These are phyloP conservation scores for Chelonus formosanus DNA, from an alignment of 2,888 invertebrate species.

Conservation along the genomic window DNA sequence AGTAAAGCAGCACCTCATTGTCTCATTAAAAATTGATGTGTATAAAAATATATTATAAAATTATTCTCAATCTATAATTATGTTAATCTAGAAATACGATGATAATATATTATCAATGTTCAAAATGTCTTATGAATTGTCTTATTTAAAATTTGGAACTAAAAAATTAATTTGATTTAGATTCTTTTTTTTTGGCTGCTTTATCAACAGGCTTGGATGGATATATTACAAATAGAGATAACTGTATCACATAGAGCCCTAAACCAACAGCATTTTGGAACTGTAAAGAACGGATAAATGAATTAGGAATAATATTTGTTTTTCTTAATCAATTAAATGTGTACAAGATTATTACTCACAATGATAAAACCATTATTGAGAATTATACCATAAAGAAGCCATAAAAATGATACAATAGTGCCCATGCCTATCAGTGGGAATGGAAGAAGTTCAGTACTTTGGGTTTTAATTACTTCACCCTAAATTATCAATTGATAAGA, in stretches of 20 bases:
- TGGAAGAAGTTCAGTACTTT: conserved; percentile 87
- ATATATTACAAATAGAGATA: conserved; percentile 76
- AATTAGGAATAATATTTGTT: conserved; percentile 18
- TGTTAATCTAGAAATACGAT: too few species aligned
- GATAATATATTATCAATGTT: too few species aligned
- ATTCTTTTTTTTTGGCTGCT: background rate
- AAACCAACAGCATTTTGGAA: conserved; percentile 77
- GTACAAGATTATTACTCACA: conserved; percentile 68
- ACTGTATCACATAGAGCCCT: conserved; percentile 70
- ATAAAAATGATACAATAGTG: conserved; percentile 78
- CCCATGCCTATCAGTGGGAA: conserved; percentile 88
- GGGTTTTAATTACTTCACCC: conserved; percentile 80
- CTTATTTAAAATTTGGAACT: background rate
- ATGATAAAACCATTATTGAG: conserved; percentile 79
- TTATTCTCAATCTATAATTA: too few species aligned
- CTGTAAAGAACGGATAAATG: conserved; percentile 65
- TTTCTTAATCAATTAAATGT: conserved; percentile 18
- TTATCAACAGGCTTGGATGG: conserved; percentile 63
- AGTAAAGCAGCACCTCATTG: too few species aligned
- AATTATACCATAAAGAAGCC: conserved; percentile 84
- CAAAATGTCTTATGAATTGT: background rate
- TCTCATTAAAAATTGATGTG: too few species aligned
- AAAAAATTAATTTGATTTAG: too few species aligned
- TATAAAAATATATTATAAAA: too few species aligned
- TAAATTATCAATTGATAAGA: conserved; percentile 54